These are phyloP conservation scores for Pseudomyrmex concolor DNA, from an alignment of 1,140 invertebrate genomes.

Conservation along the genomic window DNA sequence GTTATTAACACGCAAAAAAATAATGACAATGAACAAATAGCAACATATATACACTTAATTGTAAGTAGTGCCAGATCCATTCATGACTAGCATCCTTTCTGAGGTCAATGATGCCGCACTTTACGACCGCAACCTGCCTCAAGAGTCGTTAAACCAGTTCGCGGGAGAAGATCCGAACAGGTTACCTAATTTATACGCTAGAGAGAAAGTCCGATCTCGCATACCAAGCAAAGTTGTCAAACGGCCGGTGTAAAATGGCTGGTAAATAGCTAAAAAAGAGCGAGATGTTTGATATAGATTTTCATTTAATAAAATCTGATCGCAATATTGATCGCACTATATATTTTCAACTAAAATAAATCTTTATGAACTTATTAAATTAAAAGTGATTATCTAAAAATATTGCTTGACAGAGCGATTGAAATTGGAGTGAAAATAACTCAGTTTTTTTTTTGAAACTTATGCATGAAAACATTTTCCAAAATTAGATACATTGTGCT, in stretches of 20 bases:
- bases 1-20: not conserved
- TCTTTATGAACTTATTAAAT: no score
- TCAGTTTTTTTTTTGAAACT: no score
- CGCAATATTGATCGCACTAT: no score
- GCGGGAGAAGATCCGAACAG: constrained; percentile 67
- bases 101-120: constrained; percentile 64
- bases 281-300: not conserved
- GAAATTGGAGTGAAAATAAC: no score
- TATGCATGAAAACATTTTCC: not conserved
- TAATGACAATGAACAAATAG: constrained; percentile 37
- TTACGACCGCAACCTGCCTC: constrained; percentile 68
- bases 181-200: constrained; percentile 75
- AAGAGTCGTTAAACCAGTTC: constrained; percentile 76
- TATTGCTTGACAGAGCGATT: no score
- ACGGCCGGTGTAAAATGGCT: not conserved
- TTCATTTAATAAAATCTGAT: constrained; percentile 6
- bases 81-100: constrained; percentile 68
- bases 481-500: not conserved
- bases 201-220: constrained; percentile 2
- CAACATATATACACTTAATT: constrained; percentile 13
- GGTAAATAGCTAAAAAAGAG: constrained; percentile 1
- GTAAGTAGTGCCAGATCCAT: constrained; percentile 59
- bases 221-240: not conserved
- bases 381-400: no score
- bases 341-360: no score